These are phyloP conservation scores for Ibycter americanus DNA, from an alignment of 2,797 vertebrate genomes.

Conservation along the genomic window DNA sequence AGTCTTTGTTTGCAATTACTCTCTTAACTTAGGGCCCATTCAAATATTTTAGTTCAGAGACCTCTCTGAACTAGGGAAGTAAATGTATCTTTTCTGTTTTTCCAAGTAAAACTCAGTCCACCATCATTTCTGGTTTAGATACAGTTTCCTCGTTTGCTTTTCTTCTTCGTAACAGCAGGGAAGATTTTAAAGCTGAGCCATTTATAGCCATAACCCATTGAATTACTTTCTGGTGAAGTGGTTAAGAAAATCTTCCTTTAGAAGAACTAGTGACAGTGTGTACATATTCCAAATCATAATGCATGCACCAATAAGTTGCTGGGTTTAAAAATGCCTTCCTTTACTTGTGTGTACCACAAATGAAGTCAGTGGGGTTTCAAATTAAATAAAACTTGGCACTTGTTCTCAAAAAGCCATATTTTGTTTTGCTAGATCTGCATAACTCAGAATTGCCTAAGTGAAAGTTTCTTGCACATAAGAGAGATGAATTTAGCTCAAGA, in stretches of 20 bases:
- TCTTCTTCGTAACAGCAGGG: not conserved
- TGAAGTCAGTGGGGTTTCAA: slow-evolving; percentile 54
- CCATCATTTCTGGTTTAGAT: not conserved
- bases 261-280: slow-evolving; percentile 5
- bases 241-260: slow-evolving; percentile 7
- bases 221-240: slow-evolving; percentile 22
- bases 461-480: slow-evolving; percentile 50
- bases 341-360: slow-evolving; percentile 45
- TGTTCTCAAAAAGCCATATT: slow-evolving; percentile 50
- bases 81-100: not conserved
- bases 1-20: not conserved
- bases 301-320: slow-evolving; percentile 18
- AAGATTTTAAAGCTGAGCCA: slow-evolving; percentile 3
- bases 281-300: not conserved
- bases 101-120: not conserved
- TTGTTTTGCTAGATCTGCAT: slow-evolving; percentile 59
- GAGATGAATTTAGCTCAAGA: slow-evolving; percentile 41
- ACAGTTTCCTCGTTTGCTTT: not conserved
- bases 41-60: not conserved
- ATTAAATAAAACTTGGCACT: slow-evolving; percentile 45
- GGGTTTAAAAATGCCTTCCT: slow-evolving; percentile 39
- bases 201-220: slow-evolving; percentile 30
- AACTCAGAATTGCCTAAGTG: slow-evolving; percentile 42
- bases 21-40: not conserved
- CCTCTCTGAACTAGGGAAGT: not conserved